phyloP scores from a whole-genome alignment of 2,888 invertebrate genomes.

The Serripes groenlandicus region DNA sequence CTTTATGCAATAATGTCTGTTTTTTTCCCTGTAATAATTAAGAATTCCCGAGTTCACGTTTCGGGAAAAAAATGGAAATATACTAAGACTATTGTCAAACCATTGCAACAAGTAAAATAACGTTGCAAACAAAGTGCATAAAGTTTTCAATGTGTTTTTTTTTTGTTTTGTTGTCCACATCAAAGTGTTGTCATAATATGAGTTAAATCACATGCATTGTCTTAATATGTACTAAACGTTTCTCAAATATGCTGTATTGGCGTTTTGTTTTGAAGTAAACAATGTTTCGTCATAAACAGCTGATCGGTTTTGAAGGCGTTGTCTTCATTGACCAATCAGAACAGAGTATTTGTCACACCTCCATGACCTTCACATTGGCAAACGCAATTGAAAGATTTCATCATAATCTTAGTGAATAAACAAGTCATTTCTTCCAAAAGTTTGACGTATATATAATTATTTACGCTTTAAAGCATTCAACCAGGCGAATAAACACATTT shows the following conservation, averaged over 20 bases:
- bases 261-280: background rate
- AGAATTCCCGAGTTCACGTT: too few species aligned
- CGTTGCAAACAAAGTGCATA: background rate
- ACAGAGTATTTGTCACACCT: conserved; percentile 55
- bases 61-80: too few species aligned
- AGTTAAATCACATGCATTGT: background rate
- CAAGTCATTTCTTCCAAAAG: background rate
- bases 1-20: too few species aligned
- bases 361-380: conserved; percentile 32
- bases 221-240: background rate
- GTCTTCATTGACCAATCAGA: conserved; percentile 62
- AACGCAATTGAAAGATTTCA: background rate
- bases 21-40: too few species aligned
- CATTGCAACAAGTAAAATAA: background rate
- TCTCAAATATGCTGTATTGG: background rate
- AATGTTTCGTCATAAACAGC: conserved; percentile 15
- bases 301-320: conserved; percentile 25
- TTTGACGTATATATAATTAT: background rate
- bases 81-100: too few species aligned
- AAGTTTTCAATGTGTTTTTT: too few species aligned
- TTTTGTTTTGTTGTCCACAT: too few species aligned
- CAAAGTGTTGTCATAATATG: background rate
- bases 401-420: background rate
- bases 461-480: background rate
- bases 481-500: background rate